phyloP scores from a whole-genome alignment of 2,888 invertebrate species.

The Globia sparganii region DNA sequence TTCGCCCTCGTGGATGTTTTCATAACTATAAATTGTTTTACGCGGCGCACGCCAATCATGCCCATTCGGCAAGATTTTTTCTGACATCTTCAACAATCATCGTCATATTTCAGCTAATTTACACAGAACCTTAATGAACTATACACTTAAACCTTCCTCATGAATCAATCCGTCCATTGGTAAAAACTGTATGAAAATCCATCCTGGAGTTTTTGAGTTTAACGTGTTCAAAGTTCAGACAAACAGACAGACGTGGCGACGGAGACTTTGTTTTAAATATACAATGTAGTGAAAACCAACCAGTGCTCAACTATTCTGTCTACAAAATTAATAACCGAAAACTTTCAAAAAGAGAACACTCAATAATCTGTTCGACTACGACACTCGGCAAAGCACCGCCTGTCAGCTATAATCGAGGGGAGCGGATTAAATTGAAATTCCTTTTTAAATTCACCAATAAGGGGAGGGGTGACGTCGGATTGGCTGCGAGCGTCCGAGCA shows the following conservation, averaged over 20 bases:
- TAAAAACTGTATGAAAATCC: background rate
- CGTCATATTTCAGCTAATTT: background rate
- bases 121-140: too few species aligned
- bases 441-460: slow-evolving; percentile 89
- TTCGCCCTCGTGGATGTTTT: too few species aligned
- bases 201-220: too few species aligned
- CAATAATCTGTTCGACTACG: slow-evolving; percentile 67
- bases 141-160: background rate
- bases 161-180: background rate
- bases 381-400: slow-evolving; percentile 73
- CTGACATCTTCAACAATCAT: background rate
- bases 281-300: too few species aligned
- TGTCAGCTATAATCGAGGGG: slow-evolving; percentile 84
- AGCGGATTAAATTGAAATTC: slow-evolving; percentile 88
- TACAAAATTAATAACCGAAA: slow-evolving; percentile 43
- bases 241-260: too few species aligned
- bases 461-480: slow-evolving; percentile 86
- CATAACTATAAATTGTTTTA: background rate
- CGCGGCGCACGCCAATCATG: too few species aligned
- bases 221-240: too few species aligned
- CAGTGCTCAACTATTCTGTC: background rate
- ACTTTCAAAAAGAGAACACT: slow-evolving; percentile 70
- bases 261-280: too few species aligned
- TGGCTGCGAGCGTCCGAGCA: slow-evolving; percentile 84
- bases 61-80: too few species aligned